Evolutionary conservation across 92 coral and sea anemone genomes (phyloP), one percentile per base, ranked within the genome.

Genomic region (Bergia puertoricense): DNA sequence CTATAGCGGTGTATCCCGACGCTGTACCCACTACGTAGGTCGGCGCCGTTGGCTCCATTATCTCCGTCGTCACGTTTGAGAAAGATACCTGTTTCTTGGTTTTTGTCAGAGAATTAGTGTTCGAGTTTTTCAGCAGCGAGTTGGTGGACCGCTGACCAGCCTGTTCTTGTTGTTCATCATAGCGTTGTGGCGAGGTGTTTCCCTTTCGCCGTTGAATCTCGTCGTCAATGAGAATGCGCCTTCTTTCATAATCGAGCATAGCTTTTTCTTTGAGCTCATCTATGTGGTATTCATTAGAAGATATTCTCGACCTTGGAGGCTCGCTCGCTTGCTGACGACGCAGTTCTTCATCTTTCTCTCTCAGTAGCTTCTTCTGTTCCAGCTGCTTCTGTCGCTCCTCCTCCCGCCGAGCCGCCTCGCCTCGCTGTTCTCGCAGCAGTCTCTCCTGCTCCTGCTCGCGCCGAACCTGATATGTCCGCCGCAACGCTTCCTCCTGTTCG

Each of bases 31-130:
- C 98, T 15, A 95, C 95, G 41, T 93, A 95, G 2, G 96, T 81
- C 0, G 98, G 98, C 0, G 99, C 93, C 4, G 92, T 73, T 40
- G 99, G 98, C 75, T 97, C 98, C n/a, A 90, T 90, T 42, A 97
- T 92, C 90, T 97, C 99, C 2, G 99, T 97, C 18, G 97, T 95
- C 44, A 97, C 94, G 54, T 89, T 96, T 37, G 98, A 94, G 87
- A 97, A 97, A 45, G 98, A 94, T 3, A 97, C 99, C 88, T 95
- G 98, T 81, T 95, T 95, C 89, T 93, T 95, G 46, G 96, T 93
- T 81, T 91, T 91, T 37, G 76, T 73, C 23, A 84, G 67, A 23
- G 87, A 84, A 15, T 84, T 84, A 4, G 91, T 85, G 43, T 85
- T 86, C 0, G 96, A 74, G 67, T 89, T 92, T 76, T 89, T 91